Percentiles rank a stretch among this genome's conserved stretches.
Conservation (phyloP, 2,113 vertebrate genomes). For the Ramphastos sulfuratus region DNA sequence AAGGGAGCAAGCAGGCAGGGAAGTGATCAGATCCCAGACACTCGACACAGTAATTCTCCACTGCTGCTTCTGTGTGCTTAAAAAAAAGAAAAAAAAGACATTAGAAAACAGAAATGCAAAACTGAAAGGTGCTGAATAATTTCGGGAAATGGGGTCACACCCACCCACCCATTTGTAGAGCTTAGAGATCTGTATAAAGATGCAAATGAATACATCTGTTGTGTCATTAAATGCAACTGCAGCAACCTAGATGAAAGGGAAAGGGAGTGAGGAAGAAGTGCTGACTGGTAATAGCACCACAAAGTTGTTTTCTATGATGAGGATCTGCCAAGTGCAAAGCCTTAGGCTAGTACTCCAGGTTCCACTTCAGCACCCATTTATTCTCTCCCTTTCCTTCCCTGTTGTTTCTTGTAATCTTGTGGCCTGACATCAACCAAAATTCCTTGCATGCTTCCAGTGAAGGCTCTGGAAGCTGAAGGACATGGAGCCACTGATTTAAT, state of each 20-base stretch:
- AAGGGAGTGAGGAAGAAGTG: conserved; percentile 42
- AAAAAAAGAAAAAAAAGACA: not conserved
- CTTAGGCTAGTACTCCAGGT: not conserved
- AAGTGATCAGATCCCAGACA: not conserved
- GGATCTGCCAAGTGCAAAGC: conserved; percentile 35
- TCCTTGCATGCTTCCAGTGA: not conserved
- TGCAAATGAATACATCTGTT: conserved; percentile 72
- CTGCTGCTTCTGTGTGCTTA: not conserved
- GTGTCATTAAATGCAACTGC: conserved; percentile 66
- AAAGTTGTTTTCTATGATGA: conserved; percentile 41
- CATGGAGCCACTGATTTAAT: not conserved
- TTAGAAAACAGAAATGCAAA: conserved; percentile 28
- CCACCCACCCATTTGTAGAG: conserved; percentile 64
- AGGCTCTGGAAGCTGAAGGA: not conserved
- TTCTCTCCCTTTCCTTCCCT: not conserved
- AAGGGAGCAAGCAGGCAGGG: not conserved
- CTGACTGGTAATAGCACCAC: conserved; percentile 53
- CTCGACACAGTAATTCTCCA: not conserved
- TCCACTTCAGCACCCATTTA: not conserved
- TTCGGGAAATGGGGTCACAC: conserved; percentile 58
- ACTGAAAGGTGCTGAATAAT: conserved; percentile 68
- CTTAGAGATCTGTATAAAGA: conserved; percentile 65
- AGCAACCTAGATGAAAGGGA: conserved; percentile 66
- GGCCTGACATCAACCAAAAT: not conserved
- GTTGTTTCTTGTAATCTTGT: not conserved